Conservation (phyloP, 2,888 invertebrate species). For the Xestia sexstrigata region DNA sequence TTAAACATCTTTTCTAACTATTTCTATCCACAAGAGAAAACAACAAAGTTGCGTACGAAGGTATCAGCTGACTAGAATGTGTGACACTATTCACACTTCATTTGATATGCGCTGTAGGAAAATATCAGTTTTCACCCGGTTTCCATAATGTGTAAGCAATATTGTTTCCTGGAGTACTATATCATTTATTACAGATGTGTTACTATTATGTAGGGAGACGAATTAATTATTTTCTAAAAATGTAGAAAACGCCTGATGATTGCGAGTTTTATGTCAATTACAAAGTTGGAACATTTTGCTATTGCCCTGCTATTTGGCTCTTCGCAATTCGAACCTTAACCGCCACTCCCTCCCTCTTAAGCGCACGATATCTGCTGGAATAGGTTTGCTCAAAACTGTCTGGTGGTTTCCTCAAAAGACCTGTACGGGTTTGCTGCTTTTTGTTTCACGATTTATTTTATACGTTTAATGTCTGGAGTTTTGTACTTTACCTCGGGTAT, state of each 20-base stretch:
- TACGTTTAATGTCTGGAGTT: not conserved
- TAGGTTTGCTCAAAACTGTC: not conserved
- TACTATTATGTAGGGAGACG: not conserved
- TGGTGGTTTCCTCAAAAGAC: not conserved
- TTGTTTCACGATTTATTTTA: not conserved
- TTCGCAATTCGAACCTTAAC: not conserved
- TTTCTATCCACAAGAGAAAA: constrained; percentile 27
- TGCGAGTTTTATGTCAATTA: not conserved
- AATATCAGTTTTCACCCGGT: constrained; percentile 47
- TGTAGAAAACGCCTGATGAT: constrained; percentile 22
- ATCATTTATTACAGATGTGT: not conserved
- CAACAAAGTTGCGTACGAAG: not conserved
- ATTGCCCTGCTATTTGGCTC: not conserved
- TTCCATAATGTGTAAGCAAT: constrained; percentile 31
- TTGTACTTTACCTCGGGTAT: not conserved
- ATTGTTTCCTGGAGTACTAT: not conserved
- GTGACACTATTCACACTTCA: constrained; percentile 43
- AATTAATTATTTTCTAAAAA: no score
- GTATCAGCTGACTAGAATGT: constrained; percentile 22
- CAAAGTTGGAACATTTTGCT: constrained; percentile 10
- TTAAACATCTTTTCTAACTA: not conserved
- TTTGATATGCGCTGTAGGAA: constrained; percentile 22
- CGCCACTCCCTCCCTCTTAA: not conserved
- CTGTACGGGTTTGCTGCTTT: not conserved
- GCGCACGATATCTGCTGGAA: not conserved